These are phyloP conservation scores for Vultur gryphus DNA, from an alignment of 2,797 vertebrate genomes.

Conservation along the genomic window DNA sequence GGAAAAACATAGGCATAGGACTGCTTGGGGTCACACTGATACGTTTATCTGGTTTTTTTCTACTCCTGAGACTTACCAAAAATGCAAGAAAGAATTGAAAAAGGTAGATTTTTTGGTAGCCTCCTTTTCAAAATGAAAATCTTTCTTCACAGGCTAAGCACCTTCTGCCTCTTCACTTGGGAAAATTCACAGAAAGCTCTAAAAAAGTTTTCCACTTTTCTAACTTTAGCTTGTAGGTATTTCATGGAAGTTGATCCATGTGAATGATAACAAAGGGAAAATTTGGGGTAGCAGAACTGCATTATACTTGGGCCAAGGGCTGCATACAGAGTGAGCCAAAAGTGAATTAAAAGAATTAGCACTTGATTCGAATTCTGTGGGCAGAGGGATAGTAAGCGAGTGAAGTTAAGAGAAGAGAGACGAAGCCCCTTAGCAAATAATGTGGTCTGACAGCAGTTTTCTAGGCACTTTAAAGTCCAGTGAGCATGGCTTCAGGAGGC, in stretches of 20 bases:
- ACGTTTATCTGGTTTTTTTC: not conserved
- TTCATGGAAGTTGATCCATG: not conserved
- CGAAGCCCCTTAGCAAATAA: not conserved
- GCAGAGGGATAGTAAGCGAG: not conserved
- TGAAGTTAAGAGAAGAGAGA: not conserved
- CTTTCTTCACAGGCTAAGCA: not conserved
- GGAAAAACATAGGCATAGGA: not conserved
- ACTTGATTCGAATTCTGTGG: not conserved
- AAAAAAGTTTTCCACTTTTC: not conserved
- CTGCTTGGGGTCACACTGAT: not conserved
- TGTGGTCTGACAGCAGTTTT: not conserved
- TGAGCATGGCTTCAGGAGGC: not conserved
- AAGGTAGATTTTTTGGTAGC: not conserved
- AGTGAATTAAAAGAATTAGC: not conserved
- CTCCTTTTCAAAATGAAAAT: not conserved
- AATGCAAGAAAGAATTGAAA: not conserved
- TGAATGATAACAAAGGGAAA: not conserved
- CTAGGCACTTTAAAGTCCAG: not conserved
- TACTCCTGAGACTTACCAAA: not conserved
- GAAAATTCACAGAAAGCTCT: not conserved
- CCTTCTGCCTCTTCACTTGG: not conserved
- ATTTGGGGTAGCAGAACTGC: not conserved
- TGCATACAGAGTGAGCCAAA: not conserved
- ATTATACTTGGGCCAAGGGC: not conserved
- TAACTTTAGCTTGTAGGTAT: not conserved